Base-by-base conservation (phyloP, 1,140 invertebrate genomes). In the Phymastichus coffea region DNA sequence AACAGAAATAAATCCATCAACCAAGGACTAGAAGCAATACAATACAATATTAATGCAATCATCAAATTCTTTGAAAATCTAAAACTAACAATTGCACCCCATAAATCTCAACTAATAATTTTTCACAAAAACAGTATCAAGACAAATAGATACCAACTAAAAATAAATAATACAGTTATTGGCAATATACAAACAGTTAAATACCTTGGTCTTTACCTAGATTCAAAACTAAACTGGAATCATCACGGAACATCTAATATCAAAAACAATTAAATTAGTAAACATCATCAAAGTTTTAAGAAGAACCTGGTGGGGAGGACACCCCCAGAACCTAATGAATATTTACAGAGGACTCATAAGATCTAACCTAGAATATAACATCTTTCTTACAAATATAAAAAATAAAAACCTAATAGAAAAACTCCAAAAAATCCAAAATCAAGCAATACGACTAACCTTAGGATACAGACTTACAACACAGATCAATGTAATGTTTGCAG, bases 311-410 rank as follows among this genome's bases (percentile, higher is more conserved):
- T 62, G 63, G 57, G 66, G 60, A 3, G 55, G 61, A 2, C 63
- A 67, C 26, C 66, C 61, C 1, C 47, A 25, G 1, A 51, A 52
- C 6, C 22, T 63, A 10, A 6, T 67, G 1, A 41, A 10, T 22
- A 19, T 65, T 14, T 63, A 67, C 47, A 67, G 49, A 47, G 54
- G 53, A 1, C 46, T 60, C 25, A 53, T 56, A 10, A 60, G 65
- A 25, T 23, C 48, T 22, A 54, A 8, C 4, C 25, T 63, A 4
- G 61, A 65, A 43, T 44, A 55, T 22, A 14, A 28, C 15, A 20
- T 25, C 10, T 49, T 49, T n/a, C 19, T 49, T 3, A 33, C 15
- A 20, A 4, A 7, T 15, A n/a, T n/a, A n/a, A 25, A 6, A 4
- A 33, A 35, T 7, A 33, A 30, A 4, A 30, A 30, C 4, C 25